Base-by-base conservation (phyloP, 30 jellyfish, hydroid and myxozoan species). In the Aurelia aurita region DNA sequence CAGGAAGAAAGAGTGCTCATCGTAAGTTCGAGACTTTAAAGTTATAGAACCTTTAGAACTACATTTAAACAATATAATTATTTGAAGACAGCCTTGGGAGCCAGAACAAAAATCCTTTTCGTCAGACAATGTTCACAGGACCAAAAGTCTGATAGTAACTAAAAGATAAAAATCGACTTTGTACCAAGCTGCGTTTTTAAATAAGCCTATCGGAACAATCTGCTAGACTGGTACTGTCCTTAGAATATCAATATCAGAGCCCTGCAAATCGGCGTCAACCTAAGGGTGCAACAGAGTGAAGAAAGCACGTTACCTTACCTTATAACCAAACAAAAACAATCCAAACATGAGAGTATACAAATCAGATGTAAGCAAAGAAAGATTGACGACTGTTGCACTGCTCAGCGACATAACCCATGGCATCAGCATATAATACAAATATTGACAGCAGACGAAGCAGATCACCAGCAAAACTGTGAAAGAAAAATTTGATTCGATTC, bases 331-430 rank as follows among this genome's bases (percentile, higher is more conserved):
- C 31, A 94, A 53, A 69, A 88, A 80, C 69, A 94, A 70, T 0
- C 99, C 99, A 49, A 94, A 91, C 72, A 94, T 47, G 59, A 94
- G 95, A 10, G 99, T 94, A 81, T 88, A 94, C 25, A 94, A 73
- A 65, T 94, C 99, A 13, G 99, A 70, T 10, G 99, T 94, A 5
- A 94, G 97, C 70, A 94, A 74, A 45, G 99, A 94, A 47, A 94
- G 96, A 72, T 94, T 94, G 68, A 85, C 97, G 21, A 94, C 99
- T 10, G 99, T 80, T 10, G 99, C 99, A 62, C 97, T 94, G 89
- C 99, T 94, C 70, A 94, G 66, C 25, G 89, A 83, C 77, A 94
- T 94, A 12, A 94, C 99, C 61, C 70, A 71, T 4, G 99, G 99
- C 97, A 89, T 94, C 70, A 89, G 34, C 32, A 97, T 73, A 89